These are phyloP conservation scores for Tanypteryx hageni DNA, from an alignment of 2,888 invertebrate species.

Conservation along the genomic window DNA sequence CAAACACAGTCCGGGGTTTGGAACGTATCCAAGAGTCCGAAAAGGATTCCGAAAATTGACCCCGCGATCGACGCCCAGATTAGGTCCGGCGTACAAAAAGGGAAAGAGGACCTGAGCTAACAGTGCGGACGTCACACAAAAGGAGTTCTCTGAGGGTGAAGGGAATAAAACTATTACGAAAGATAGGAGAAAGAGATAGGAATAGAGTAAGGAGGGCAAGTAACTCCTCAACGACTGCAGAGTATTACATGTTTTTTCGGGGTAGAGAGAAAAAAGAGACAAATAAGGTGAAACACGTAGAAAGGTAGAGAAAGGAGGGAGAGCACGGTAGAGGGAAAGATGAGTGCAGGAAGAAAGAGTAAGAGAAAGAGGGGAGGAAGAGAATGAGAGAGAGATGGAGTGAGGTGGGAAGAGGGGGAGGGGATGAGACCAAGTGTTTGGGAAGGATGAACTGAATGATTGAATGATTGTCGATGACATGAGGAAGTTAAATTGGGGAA, in stretches of 20 bases:
- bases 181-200: neutral
- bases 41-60: constrained; percentile 28
- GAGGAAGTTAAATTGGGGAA: neutral
- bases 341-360: neutral
- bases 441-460: neutral
- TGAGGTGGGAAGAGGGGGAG: neutral
- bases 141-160: neutral
- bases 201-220: neutral
- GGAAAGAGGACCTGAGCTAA: neutral
- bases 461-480: neutral
- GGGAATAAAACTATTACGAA: neutral
- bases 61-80: constrained; percentile 18
- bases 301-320: neutral
- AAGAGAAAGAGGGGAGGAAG: neutral
- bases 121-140: neutral
- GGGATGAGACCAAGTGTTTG: neutral
- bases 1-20: neutral
- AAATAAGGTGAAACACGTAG: neutral
- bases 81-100: neutral
- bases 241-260: neutral
- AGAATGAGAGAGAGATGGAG: neutral
- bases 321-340: neutral
- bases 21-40: neutral
- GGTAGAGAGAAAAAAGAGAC: too few species aligned
- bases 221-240: neutral